Conservation (phyloP, 2,797 vertebrate species). For the Trachurus trachurus region DNA sequence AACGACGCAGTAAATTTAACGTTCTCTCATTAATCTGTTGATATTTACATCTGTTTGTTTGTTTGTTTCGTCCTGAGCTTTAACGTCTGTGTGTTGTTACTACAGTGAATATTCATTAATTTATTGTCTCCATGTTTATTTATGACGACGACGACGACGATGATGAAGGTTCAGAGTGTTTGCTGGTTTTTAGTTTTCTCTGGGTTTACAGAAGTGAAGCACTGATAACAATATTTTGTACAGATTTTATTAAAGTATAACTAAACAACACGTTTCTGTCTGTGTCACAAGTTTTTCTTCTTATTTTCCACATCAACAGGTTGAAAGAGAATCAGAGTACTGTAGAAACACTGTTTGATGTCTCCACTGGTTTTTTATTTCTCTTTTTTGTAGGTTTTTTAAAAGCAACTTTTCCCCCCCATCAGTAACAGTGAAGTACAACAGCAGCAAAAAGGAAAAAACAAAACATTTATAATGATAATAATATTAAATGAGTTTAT, state of each 20-base stretch:
- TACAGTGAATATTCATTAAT: conserved; percentile 7
- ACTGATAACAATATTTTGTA: conserved; percentile 66
- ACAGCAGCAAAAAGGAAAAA: no score
- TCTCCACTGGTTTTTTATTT: no score
- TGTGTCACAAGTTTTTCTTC: neutral
- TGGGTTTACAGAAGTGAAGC: neutral
- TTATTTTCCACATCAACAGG: neutral
- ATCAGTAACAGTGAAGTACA: no score
- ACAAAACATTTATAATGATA: no score
- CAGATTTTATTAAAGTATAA: conserved; percentile 71
- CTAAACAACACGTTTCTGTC: conserved; percentile 16
- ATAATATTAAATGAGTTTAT: no score
- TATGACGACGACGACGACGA: neutral
- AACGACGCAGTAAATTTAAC: neutral
- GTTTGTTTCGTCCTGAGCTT: neutral
- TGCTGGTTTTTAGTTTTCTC: conserved; percentile 10
- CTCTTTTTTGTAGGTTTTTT: no score
- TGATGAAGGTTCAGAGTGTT: conserved; percentile 16
- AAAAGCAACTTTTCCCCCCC: no score
- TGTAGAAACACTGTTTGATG: no score
- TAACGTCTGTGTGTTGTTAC: conserved; percentile 30
- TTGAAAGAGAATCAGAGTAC: no score
- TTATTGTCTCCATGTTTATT: conserved; percentile 28
- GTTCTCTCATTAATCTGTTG: conserved; percentile 14
- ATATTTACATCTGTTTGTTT: neutral